Evolutionary conservation across 2,888 invertebrate genomes (phyloP), one percentile per base, ranked within the genome.

Genomic region (Meiosimyza decipiens): DNA sequence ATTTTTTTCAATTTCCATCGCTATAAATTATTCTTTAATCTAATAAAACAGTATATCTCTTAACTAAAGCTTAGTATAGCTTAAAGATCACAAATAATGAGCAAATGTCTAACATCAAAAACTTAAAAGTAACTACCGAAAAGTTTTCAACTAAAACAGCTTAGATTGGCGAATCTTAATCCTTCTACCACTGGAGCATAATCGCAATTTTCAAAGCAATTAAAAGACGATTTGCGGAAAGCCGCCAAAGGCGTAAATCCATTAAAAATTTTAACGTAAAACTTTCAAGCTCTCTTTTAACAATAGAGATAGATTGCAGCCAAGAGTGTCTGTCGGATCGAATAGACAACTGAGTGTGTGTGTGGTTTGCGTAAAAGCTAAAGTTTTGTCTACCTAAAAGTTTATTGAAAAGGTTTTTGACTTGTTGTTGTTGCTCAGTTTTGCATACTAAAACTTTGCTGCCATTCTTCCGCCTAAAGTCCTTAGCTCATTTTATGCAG

Each of bases 221-320:
- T 66, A 66, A 66, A 66, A 66, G 66, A 16, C 55, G 66, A 66
- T 66, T 66, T 66, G 55, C 52, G 12, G 47, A 66, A 49, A 64
- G 16, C 18, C 64, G 28, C 60, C 12, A 40, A 16, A 57, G 33
- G 33, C 13, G 13, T 50, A 63, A 50, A 63, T 18, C 18, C 51
- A 51, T 22, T 51, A 51, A 64, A 50, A 12, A 28, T 64, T 50
- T 50, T 40, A 15, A 28, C 16, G 50, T 9, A 47, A 63, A 63
- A 64, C 51, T 64, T 64, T 64, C 40, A 40, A 40, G 6, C 40
- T 40, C 2, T 2, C 40, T 12, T 28, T 49, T 22, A 15, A 18
- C 49, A 49, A 64, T 64, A 50, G 18, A 50, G 4, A 22, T n/a
- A 13, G 22, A 51, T 50, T 64, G 49, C 51, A 22, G 40, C n/a